Conservation (phyloP, 1,140 invertebrate species). For the Thaumatotibia leucotreta region DNA sequence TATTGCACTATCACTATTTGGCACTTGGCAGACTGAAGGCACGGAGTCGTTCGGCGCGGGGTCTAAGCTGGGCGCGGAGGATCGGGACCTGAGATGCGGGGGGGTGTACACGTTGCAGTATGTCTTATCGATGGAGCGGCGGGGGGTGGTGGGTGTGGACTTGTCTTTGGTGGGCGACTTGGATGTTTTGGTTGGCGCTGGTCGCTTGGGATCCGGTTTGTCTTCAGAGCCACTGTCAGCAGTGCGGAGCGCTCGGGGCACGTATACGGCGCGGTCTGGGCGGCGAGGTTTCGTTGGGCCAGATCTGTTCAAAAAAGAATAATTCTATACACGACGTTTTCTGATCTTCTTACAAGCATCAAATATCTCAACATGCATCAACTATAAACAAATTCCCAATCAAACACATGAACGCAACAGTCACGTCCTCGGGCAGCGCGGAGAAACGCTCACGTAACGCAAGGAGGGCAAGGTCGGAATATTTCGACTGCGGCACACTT, state of each 20-base stretch:
- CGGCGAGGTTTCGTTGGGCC: conserved; percentile 75
- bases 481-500: conserved; percentile 36
- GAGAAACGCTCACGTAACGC: conserved; percentile 30
- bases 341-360: neutral
- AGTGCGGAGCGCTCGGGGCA: conserved; percentile 82
- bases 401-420: conserved; percentile 13
- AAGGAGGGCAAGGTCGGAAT: conserved; percentile 55
- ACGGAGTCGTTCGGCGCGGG: conserved; percentile 42
- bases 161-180: conserved; percentile 57
- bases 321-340: neutral
- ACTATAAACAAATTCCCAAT: conserved; percentile 17
- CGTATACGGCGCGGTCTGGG: conserved; percentile 87
- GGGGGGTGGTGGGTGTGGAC: conserved; percentile 51
- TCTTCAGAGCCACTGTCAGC: conserved; percentile 59
- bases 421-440: conserved; percentile 17
- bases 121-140: conserved; percentile 56
- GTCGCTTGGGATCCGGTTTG: conserved; percentile 38
- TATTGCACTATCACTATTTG: conserved; percentile 73
- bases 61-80: conserved; percentile 42
- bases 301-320: conserved; percentile 33
- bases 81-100: conserved; percentile 61
- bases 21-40: conserved; percentile 63
- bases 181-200: conserved; percentile 41
- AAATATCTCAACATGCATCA: neutral
- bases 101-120: conserved; percentile 75